A percentile compares a stretch with the other conserved stretches of the same genome.
phyloP scores from a whole-genome alignment of 2,888 invertebrate genomes.

The Slavum lentiscoides region DNA sequence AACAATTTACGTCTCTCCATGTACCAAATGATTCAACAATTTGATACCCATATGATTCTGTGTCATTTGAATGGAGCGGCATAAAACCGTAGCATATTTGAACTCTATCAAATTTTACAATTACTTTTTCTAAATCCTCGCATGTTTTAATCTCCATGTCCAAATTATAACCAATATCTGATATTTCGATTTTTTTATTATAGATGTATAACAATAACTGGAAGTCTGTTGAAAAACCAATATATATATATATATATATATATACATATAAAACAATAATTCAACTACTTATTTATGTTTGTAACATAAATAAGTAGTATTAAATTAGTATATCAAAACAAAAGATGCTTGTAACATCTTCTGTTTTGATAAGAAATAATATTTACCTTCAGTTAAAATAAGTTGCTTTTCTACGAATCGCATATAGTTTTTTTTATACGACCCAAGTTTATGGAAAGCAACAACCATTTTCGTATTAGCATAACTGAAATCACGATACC shows the following conservation, averaged over 20 bases:
- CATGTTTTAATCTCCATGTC: background rate
- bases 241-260: no score
- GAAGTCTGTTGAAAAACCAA: background rate
- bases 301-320: no score
- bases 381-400: background rate
- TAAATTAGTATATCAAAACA: no score
- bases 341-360: no score
- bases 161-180: background rate
- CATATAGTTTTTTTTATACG: background rate
- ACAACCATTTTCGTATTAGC: background rate
- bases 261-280: background rate
- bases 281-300: background rate
- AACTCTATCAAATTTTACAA: conserved; percentile 16
- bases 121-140: background rate
- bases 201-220: background rate
- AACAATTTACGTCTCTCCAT: conserved; percentile 2
- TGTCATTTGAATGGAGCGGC: background rate
- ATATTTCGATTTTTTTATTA: background rate
- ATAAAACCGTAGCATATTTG: conserved; percentile 3
- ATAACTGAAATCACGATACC: background rate
- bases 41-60: background rate
- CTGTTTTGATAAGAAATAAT: background rate
- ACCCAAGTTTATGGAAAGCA: conserved; percentile 8
- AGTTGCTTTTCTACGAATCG: background rate
- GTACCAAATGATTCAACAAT: conserved; percentile 6